Percentiles rank a stretch among this genome's conserved stretches.
Conservation (phyloP, 2,888 invertebrate species). For the Bruchidius siliquastri region DNA sequence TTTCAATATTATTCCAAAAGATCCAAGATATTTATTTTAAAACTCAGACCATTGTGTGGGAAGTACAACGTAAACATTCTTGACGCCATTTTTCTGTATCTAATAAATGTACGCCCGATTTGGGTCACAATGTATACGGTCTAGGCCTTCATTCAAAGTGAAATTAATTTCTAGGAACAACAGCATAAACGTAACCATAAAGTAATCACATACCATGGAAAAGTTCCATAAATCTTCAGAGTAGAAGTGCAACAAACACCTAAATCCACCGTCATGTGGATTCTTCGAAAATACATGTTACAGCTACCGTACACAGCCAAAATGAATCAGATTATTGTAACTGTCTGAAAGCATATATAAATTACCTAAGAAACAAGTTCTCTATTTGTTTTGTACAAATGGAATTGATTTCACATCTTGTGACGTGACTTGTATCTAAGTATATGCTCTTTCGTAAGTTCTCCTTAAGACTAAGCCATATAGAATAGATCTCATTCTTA, state of each 20-base stretch:
- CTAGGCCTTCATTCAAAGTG: not conserved
- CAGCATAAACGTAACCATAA: not conserved
- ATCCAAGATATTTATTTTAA: no score
- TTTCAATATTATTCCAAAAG: no score
- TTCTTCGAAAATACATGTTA: not conserved
- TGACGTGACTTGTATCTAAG: not conserved
- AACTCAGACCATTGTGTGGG: no score
- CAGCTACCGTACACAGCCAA: not conserved
- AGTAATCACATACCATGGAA: not conserved
- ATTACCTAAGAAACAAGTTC: not conserved
- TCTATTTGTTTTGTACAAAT: not conserved
- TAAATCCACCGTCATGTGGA: not conserved
- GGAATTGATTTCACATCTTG: not conserved
- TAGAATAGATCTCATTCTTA: no score
- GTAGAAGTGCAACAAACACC: not conserved
- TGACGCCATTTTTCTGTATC: no score
- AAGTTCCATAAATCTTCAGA: not conserved
- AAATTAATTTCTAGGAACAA: not conserved
- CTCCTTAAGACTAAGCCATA: no score
- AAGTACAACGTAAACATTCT: no score
- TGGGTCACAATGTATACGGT: not conserved
- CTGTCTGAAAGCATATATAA: not conserved
- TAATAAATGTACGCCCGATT: no score
- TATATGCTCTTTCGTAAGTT: no score
- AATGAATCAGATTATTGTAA: not conserved